phyloP scores from a whole-genome alignment of 2,797 vertebrate genomes.

The Nothura maculosa region DNA sequence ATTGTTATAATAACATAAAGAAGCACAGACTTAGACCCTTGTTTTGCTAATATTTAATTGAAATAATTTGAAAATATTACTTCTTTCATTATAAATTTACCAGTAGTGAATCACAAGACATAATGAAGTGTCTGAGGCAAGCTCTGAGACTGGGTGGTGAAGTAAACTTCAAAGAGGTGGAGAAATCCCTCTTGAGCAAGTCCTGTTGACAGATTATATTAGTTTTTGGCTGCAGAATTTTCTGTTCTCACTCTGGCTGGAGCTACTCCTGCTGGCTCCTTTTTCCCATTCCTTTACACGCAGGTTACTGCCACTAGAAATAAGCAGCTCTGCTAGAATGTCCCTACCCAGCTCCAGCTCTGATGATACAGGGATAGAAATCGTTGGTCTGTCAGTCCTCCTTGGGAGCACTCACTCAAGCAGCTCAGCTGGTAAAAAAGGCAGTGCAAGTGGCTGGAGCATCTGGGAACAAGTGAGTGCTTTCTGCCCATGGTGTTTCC shows the following conservation, averaged over 20 bases:
- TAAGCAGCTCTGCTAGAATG: not conserved
- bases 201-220: slow-evolving; percentile 13
- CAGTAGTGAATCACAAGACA: not conserved
- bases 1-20: not conserved
- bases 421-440: not conserved
- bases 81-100: not conserved
- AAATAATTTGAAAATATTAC: not conserved
- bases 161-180: slow-evolving; percentile 37
- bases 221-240: not conserved
- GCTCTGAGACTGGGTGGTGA: not conserved
- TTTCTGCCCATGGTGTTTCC: not conserved
- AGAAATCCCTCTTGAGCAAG: slow-evolving; percentile 41
- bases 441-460: not conserved
- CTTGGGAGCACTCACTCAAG: not conserved
- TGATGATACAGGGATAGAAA: not conserved
- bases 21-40: not conserved
- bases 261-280: not conserved
- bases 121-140: not conserved
- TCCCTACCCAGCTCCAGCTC: not conserved
- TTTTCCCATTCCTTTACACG: not conserved
- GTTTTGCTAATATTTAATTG: not conserved
- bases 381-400: not conserved
- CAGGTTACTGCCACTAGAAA: not conserved
- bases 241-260: not conserved
- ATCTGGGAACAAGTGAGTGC: not conserved